Conservation (phyloP, 2,888 invertebrate genomes). For the Amorpha juglandis region DNA sequence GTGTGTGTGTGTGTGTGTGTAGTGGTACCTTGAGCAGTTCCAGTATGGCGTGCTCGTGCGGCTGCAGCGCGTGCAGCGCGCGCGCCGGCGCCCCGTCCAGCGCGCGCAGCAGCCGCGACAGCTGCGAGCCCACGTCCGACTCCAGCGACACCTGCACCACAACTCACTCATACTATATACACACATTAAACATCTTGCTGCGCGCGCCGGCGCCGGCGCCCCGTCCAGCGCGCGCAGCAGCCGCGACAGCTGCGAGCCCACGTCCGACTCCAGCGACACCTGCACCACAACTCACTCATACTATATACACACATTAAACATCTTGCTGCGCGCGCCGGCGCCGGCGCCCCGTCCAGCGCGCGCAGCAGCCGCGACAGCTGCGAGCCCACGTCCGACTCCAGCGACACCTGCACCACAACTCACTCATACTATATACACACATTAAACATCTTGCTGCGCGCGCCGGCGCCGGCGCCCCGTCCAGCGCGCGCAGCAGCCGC, state of each 20-base stretch:
- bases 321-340: too few species aligned
- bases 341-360: too few species aligned
- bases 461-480: too few species aligned
- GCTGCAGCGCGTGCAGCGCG: constrained; percentile 64
- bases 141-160: constrained; percentile 83
- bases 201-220: constrained; percentile 81
- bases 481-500: too few species aligned
- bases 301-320: too few species aligned
- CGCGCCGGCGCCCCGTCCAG: constrained; percentile 68
- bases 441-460: too few species aligned
- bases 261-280: constrained; percentile 83
- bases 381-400: too few species aligned
- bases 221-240: constrained; percentile 77
- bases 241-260: constrained; percentile 75
- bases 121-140: constrained; percentile 78
- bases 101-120: constrained; percentile 72
- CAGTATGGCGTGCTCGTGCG: constrained; percentile 68
- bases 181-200: too few species aligned
- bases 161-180: neutral
- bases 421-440: too few species aligned
- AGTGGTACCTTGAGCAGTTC: constrained; percentile 73
- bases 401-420: too few species aligned
- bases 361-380: too few species aligned
- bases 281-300: constrained; percentile 43
- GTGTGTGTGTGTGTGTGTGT: neutral